Conservation (phyloP, 2,888 invertebrate species). For the Margaritifera margaritifera region DNA sequence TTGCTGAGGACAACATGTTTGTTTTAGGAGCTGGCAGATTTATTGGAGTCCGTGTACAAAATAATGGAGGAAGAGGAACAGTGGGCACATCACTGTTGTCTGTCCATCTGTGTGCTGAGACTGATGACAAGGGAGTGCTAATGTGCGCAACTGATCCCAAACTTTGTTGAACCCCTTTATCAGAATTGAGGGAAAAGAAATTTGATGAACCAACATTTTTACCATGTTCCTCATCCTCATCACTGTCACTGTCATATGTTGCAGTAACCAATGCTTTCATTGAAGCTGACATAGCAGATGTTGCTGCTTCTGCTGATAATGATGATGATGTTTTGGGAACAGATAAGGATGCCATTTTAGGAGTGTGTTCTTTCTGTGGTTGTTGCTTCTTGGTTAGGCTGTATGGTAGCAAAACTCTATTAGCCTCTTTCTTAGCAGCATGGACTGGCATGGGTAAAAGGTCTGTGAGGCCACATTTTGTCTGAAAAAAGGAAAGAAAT, state of each 20-base stretch:
- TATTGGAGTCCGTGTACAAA: conserved; percentile 18
- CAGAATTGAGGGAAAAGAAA: conserved; percentile 49
- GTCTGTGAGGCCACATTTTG: conserved; percentile 53
- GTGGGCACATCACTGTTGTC: conserved; percentile 18
- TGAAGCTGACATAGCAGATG: background rate
- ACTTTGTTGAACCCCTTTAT: conserved; percentile 12
- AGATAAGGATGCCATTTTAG: conserved; percentile 25
- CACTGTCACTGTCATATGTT: conserved; percentile 56
- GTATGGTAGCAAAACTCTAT: conserved; percentile 58
- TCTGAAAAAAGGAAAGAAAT: conserved; percentile 34
- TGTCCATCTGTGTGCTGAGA: background rate
- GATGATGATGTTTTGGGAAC: conserved; percentile 1
- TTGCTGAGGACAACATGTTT: background rate
- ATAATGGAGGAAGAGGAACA: conserved; percentile 26
- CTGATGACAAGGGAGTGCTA: background rate
- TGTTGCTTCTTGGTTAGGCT: conserved; percentile 41
- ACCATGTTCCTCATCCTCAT: conserved; percentile 37
- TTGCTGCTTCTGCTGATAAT: background rate
- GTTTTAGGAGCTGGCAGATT: conserved; percentile 29
- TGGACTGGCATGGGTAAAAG: conserved; percentile 62
- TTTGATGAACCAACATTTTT: conserved; percentile 23
- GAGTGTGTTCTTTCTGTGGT: conserved; percentile 4
- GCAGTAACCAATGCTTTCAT: conserved; percentile 5
- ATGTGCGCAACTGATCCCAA: background rate
- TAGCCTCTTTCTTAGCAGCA: conserved; percentile 55